Base-by-base conservation (phyloP, 1,140 invertebrate genomes). In the Drosophila sproati region DNA sequence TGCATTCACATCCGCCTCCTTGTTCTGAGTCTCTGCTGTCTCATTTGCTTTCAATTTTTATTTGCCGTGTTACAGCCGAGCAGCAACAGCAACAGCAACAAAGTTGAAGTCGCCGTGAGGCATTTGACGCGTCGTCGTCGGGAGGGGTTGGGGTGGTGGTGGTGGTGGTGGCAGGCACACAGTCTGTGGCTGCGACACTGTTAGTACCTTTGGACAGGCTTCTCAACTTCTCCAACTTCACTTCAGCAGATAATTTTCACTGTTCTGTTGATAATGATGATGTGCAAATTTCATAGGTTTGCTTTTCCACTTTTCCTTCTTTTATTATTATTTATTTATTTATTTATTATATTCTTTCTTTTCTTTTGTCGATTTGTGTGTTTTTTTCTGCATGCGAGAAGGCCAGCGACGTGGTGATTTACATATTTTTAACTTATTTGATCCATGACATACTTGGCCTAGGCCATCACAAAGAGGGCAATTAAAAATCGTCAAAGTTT, bases 21-120 rank as follows among this genome's bases (percentile, higher is more conserved):
- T 73, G 80, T 80, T 57, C 52, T 57, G 5, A 77, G 80, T 88
- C 71, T 80, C 85, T 80, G 71, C 85, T 83, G 83, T 83, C 85
- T 89, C 85, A 80, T 89, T 88, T 89, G 83, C 85, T 88, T 89
- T 89, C 85, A 80, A 88, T 88, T 87, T 87, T 87, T 87, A 87
- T 87, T 87, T 87, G 77, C 83, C 83, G 80, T 88, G 83, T 83
- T 80, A 88, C 83, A 87, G 77, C 57, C 63, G 55, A 68, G 37
- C 56, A 59, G 37, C 50, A 63, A 72, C 77, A 59, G 37, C 50
- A 63, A 72, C 77, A 83, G 63, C 76, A 87, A 86, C 78, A 87
- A 87, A 80, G 70, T 88, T 89, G 77, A 72, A 64, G 59, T 54
- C 57, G 82, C 81, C 83, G 85, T 83, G 68, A 89, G 85, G 85